These are phyloP conservation scores for Tenebrosternarchus preto DNA, from an alignment of 2,113 vertebrate species.

Conservation along the genomic window DNA sequence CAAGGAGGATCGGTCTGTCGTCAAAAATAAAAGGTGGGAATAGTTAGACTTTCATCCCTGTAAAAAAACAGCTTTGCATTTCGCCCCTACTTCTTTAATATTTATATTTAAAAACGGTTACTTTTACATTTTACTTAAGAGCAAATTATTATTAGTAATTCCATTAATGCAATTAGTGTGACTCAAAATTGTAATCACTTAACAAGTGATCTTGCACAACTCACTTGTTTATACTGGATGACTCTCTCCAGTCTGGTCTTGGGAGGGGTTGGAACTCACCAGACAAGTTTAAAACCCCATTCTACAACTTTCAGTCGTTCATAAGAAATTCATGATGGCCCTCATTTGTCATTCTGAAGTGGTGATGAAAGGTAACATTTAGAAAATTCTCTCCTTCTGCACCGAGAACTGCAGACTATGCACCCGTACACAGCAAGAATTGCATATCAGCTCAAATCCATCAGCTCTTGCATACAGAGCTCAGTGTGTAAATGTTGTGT, in stretches of 20 bases:
- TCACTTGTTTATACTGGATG: neutral
- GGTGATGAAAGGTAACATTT: neutral
- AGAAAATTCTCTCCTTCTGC: neutral
- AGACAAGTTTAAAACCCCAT: constrained; percentile 13
- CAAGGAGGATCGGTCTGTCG: too few species aligned
- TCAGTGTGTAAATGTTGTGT: too few species aligned
- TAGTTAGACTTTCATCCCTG: too few species aligned
- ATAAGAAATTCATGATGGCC: neutral
- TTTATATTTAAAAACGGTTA: too few species aligned
- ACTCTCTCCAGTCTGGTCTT: neutral
- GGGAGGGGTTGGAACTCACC: constrained; percentile 18
- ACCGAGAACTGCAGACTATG: neutral
- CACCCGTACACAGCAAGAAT: neutral
- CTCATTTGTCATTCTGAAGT: neutral
- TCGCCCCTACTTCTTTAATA: too few species aligned
- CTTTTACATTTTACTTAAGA: too few species aligned
- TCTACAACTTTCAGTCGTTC: neutral
- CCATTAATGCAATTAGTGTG: too few species aligned
- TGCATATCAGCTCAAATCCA: neutral
- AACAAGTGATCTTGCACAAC: too few species aligned
- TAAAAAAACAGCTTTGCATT: too few species aligned
- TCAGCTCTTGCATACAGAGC: neutral
- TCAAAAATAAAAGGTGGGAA: too few species aligned
- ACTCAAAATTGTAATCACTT: too few species aligned
- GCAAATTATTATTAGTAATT: too few species aligned